These are phyloP conservation scores for Anableps anableps DNA, from an alignment of 2,797 vertebrate species.

Conservation along the genomic window DNA sequence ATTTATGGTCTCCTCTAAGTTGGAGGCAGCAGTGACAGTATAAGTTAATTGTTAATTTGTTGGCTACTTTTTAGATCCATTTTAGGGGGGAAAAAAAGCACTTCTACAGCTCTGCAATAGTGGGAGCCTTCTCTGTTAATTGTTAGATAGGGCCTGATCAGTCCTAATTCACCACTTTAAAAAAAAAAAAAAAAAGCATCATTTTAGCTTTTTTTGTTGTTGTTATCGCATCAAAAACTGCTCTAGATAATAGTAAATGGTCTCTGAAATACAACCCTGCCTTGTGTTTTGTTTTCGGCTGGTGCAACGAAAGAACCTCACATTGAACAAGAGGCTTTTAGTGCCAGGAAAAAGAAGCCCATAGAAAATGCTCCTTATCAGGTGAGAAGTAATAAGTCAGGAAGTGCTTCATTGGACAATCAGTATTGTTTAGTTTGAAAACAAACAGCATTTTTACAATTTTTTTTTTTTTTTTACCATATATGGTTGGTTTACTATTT, in stretches of 20 bases:
- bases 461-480: neutral
- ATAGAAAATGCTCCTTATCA: neutral
- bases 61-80: neutral
- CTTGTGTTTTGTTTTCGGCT: neutral
- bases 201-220: neutral
- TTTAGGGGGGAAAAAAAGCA: neutral
- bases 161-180: neutral
- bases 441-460: neutral
- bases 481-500: neutral
- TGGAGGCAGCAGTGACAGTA: neutral
- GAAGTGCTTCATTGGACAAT: neutral
- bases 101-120: neutral
- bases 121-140: neutral
- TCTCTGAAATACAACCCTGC: neutral
- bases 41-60: neutral
- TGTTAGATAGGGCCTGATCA: neutral
- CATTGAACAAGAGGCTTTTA: neutral
- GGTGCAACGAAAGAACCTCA: neutral
- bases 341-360: neutral
- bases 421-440: neutral
- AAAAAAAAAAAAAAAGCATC: neutral
- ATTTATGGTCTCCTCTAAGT: neutral
- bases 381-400: neutral
- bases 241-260: neutral
- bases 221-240: neutral